Percentiles rank a stretch among this genome's conserved stretches.
Conservation (phyloP, 2,797 vertebrate genomes). For the Crotalus adamanteus region DNA sequence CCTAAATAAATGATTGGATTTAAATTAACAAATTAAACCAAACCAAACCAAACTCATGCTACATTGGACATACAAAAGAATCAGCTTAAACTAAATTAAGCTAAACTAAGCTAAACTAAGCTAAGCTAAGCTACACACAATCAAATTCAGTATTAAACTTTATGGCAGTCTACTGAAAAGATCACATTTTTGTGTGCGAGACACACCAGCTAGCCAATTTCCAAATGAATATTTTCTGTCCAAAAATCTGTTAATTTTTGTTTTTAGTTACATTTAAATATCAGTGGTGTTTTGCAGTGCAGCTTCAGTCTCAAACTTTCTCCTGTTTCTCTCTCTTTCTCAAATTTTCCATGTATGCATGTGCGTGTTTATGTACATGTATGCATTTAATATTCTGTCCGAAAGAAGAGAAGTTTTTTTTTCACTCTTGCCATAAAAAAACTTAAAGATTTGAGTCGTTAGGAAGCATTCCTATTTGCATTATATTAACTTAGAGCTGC, state of each 20-base stretch:
- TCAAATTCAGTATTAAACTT: slow-evolving; percentile 57
- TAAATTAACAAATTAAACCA: background rate
- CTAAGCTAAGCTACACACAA: slow-evolving; percentile 27
- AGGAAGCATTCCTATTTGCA: slow-evolving; percentile 72
- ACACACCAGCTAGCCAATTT: slow-evolving; percentile 69
- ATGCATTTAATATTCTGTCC: background rate
- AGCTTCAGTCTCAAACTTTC: slow-evolving; percentile 43
- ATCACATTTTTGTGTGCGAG: slow-evolving; percentile 58
- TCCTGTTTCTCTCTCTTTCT: background rate
- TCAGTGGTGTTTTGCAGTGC: slow-evolving; percentile 67
- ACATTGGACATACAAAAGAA: background rate
- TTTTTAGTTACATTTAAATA: slow-evolving; percentile 62
- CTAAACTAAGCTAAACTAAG: background rate
- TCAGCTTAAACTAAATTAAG: background rate
- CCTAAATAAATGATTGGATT: slow-evolving; percentile 51
- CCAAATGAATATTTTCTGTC: slow-evolving; percentile 70
- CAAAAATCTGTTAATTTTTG: background rate
- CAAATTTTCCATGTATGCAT: background rate
- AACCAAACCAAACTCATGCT: background rate
- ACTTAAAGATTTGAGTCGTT: slow-evolving; percentile 29
- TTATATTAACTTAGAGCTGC: slow-evolving; percentile 67
- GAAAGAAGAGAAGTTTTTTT: background rate
- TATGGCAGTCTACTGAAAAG: slow-evolving; percentile 62
- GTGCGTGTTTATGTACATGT: background rate
- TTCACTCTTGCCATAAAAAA: background rate